Evolutionary conservation across 1,140 invertebrate genomes (phyloP).

Genomic region (Wiebesia pumilae): DNA sequence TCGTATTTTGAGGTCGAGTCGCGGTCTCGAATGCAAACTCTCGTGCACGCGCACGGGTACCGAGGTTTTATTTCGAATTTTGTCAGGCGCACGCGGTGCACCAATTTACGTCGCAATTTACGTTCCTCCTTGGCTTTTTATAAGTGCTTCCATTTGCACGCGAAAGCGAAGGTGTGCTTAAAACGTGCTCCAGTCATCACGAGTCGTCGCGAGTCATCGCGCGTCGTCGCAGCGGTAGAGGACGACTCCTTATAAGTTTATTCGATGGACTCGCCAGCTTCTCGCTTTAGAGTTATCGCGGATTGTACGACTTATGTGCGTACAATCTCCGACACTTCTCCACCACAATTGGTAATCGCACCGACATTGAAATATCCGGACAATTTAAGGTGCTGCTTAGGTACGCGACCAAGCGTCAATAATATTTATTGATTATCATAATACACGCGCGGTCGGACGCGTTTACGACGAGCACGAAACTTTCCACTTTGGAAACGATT

Average conservation of each 20-base stretch:
- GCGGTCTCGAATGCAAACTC: constrained; percentile 58
- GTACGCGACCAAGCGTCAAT: background rate
- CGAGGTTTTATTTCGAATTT: constrained; percentile 19
- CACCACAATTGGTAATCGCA: no score
- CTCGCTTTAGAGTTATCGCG: background rate
- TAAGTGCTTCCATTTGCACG: background rate
- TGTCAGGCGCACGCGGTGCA: background rate
- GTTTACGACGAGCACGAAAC: no score
- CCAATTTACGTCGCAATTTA: background rate
- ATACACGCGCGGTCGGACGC: no score
- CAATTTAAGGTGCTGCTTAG: no score
- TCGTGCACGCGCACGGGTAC: background rate
- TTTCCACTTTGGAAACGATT: no score
- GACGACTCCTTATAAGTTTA: no score
- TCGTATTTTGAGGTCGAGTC: constrained; percentile 62
- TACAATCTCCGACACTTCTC: no score
- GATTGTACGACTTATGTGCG: background rate
- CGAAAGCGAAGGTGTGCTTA: background rate
- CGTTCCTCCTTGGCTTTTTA: background rate
- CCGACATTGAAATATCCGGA: no score
- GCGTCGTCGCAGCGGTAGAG: no score
- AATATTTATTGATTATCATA: no score
- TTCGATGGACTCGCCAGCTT: no score
- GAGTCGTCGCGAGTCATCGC: background rate
- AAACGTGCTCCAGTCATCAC: background rate